phyloP scores from a whole-genome alignment of 2,113 vertebrate species.

The Casuarius casuarius region DNA sequence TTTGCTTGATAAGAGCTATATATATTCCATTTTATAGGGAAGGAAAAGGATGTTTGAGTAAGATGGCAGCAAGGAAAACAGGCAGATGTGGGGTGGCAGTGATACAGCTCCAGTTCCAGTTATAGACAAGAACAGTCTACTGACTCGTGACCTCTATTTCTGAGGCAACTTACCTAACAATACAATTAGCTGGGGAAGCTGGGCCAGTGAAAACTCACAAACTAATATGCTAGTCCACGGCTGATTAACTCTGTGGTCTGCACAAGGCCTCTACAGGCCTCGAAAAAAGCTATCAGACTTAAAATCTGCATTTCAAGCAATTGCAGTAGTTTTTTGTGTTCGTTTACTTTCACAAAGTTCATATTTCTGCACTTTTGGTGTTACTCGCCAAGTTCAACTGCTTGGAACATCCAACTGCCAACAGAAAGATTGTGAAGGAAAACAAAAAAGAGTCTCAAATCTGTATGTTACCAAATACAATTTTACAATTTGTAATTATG shows the following conservation, averaged over 20 bases:
- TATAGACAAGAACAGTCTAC: background rate
- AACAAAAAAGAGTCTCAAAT: background rate
- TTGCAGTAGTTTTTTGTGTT: background rate
- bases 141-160: background rate
- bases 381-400: background rate
- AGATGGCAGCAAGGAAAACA: background rate
- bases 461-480: background rate
- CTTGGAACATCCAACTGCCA: background rate
- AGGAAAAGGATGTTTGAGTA: background rate
- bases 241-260: background rate
- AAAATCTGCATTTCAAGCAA: background rate
- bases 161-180: background rate
- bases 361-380: background rate
- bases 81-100: background rate
- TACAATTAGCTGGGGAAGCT: background rate
- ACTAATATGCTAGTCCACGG: background rate
- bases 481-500: background rate
- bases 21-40: background rate
- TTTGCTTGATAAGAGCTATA: background rate
- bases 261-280: background rate
- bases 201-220: background rate
- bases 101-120: background rate
- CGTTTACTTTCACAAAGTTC: background rate
- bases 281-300: background rate
- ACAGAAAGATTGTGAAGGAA: background rate